These are phyloP conservation scores for Nycticryphes semicollaris DNA, from an alignment of 2,113 vertebrate species.

Conservation along the genomic window DNA sequence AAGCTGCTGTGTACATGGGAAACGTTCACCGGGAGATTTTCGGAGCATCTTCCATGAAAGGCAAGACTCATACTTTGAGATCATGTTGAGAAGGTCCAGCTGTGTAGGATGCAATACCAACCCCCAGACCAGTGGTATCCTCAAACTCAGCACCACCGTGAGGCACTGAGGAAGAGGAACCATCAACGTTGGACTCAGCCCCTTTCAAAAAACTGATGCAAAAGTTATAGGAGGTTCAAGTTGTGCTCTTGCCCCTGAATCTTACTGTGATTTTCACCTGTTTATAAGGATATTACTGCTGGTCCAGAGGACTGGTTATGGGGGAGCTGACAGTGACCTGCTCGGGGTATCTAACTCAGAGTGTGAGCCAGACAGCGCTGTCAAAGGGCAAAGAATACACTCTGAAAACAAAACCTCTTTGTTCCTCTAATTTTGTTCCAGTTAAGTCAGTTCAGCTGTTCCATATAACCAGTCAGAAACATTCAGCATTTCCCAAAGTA, in stretches of 20 bases:
- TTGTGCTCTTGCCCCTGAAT: background rate
- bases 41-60: background rate
- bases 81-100: background rate
- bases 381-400: conserved; percentile 62
- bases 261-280: background rate
- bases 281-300: background rate
- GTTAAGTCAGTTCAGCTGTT: conserved; percentile 71
- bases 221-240: background rate
- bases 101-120: background rate
- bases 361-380: background rate
- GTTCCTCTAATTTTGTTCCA: conserved; percentile 71
- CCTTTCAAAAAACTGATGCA: background rate
- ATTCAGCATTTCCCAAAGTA: conserved; percentile 62
- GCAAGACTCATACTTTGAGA: background rate
- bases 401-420: conserved; percentile 65
- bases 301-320: background rate
- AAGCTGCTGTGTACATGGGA: background rate
- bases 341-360: background rate
- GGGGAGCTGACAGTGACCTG: background rate
- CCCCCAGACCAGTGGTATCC: background rate
- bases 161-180: background rate
- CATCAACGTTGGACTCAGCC: background rate
- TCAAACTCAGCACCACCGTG: background rate
- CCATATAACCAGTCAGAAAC: conserved; percentile 62
- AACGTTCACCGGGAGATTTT: background rate